A percentile compares a stretch with the other conserved stretches of the same genome.
Evolutionary conservation across 2,113 vertebrate genomes (phyloP).

Genomic region (Polypterus bichir): DNA sequence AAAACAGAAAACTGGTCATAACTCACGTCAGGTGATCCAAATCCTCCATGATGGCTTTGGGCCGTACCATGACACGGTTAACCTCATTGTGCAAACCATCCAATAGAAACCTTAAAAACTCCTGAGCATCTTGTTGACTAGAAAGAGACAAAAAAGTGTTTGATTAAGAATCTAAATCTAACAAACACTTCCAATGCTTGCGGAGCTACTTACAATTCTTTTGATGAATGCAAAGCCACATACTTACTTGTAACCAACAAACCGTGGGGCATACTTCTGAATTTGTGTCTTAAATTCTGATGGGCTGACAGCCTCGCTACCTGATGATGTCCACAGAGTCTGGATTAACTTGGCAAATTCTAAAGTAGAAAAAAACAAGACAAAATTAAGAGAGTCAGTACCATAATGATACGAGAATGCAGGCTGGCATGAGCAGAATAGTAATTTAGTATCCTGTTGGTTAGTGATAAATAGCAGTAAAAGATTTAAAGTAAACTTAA

Average conservation of each 20-base stretch:
- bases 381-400: background rate
- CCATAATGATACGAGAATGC: background rate
- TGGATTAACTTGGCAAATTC: conserved; percentile 88
- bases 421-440: background rate
- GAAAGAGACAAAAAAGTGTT: conserved; percentile 12
- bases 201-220: too few relatives aligned
- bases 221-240: too few relatives aligned
- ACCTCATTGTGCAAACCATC: conserved; percentile 88
- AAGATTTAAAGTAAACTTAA: background rate
- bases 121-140: conserved; percentile 94
- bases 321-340: conserved; percentile 74
- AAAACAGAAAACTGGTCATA: too few relatives aligned
- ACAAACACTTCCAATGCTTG: too few relatives aligned
- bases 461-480: background rate
- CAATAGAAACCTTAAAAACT: conserved; percentile 82
- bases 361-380: conserved; percentile 21
- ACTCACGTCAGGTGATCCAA: conserved; percentile 83
- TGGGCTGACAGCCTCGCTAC: conserved; percentile 73
- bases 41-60: conserved; percentile 48
- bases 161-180: too few relatives aligned
- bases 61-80: conserved; percentile 64
- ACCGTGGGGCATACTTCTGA: conserved; percentile 81
- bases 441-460: too few relatives aligned
- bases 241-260: conserved; percentile 85
- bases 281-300: conserved; percentile 88